Conservation (phyloP, 2,888 invertebrate species). For the Laspeyria flexula region DNA sequence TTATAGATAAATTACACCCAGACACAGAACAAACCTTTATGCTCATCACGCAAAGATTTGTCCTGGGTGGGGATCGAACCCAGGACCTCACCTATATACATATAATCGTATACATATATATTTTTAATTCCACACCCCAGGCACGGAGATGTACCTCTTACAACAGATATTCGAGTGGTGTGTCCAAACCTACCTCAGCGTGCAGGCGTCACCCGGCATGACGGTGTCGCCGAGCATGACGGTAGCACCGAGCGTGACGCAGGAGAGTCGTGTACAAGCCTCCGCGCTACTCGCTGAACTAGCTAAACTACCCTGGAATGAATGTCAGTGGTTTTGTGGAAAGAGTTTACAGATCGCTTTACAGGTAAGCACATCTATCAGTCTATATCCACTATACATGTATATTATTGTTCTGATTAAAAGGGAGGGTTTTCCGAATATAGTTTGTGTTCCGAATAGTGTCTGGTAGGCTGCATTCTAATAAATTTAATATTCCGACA, state of each 20-base stretch:
- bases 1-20: too few species aligned
- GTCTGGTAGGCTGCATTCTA: too few species aligned
- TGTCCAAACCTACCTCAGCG: slow-evolving; percentile 42
- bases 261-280: slow-evolving; percentile 53
- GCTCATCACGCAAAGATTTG: too few species aligned
- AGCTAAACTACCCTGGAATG: slow-evolving; percentile 60
- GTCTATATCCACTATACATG: not conserved
- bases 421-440: too few species aligned
- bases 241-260: slow-evolving; percentile 15
- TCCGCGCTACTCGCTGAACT: slow-evolving; percentile 54
- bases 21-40: too few species aligned
- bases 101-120: not conserved
- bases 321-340: slow-evolving; percentile 63
- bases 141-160: slow-evolving; percentile 56
- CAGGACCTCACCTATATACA: too few species aligned
- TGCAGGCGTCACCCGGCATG: slow-evolving; percentile 15
- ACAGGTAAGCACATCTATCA: slow-evolving; percentile 52
- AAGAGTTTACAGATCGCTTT: slow-evolving; percentile 49
- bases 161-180: slow-evolving; percentile 66
- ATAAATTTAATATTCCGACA: too few species aligned
- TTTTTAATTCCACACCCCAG: slow-evolving; percentile 34
- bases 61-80: too few species aligned
- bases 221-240: too few species aligned
- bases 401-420: too few species aligned
- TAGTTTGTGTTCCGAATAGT: too few species aligned